Evolutionary conservation across 2,113 vertebrate genomes (phyloP), one percentile per base, ranked within the genome.

Genomic region (Anser cygnoides): DNA sequence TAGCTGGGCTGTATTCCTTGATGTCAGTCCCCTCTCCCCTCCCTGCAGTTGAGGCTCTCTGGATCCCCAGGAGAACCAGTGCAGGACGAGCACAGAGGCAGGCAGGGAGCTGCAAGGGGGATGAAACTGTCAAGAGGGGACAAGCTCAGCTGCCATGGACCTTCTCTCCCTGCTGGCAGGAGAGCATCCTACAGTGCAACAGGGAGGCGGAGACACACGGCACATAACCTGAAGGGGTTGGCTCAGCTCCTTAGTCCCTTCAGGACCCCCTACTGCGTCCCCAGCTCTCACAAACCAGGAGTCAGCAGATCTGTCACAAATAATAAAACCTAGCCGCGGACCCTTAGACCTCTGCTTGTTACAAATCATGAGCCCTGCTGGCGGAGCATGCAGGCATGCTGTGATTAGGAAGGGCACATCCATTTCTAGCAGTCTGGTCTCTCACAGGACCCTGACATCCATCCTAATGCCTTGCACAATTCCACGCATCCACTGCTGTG

Each of bases 231-330:
- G 0, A 84, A 55, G 0, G 18, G 61, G 41, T 55, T 12, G 0
- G 55, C 44, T 79, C 13, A 2, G 58, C 61, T 93, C 43, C 20
- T 80, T 10, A 79, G 44, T 61, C 75, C n/a, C 11, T 58, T 25
- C 73, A 76, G 76, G 44, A 93, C 35, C 50, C 79, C 79, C 85
- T 72, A 79, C 73, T 90, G 68, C 0, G 0, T 71, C 43, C 80
- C 66, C 62, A 17, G 52, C 17, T 84, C 75, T 79, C 49, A 71
- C 44, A 87, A 96, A 89, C 52, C 62, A 71, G 55, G 73, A 57
- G 57, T 87, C 89, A 96, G 92, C 92, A 84, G 41, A 77, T 86
- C 59, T 87, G 89, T 95, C 87, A 95, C 72, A 58, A 92, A 72
- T 35, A 35, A 92, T 50, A 91, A 94, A 86, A 83, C 44, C 68